These are phyloP conservation scores for Hypercompe scribonia DNA, from an alignment of 2,888 invertebrate genomes.

Conservation along the genomic window DNA sequence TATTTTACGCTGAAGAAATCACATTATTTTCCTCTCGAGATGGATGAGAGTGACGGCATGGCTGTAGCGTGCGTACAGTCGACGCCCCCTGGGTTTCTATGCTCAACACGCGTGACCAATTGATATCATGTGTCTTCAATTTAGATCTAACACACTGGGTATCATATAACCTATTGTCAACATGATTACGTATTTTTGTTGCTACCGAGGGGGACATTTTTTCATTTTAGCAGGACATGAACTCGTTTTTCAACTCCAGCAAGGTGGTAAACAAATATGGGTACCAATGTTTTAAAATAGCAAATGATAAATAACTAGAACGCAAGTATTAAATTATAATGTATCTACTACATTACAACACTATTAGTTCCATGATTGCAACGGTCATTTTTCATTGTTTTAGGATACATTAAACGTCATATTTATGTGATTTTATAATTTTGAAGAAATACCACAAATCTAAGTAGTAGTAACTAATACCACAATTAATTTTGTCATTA, in stretches of 20 bases:
- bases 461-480: not conserved
- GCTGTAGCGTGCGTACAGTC: constrained; percentile 71
- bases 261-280: not conserved
- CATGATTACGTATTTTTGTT: constrained; percentile 41
- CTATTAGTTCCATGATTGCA: no score
- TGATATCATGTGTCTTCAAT: constrained; percentile 69
- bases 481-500: not conserved
- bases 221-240: constrained; percentile 7
- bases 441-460: not conserved
- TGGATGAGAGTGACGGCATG: constrained; percentile 75
- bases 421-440: not conserved
- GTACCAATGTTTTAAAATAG: not conserved
- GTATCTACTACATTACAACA: no score
- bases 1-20: constrained; percentile 71
- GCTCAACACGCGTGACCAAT: constrained; percentile 77
- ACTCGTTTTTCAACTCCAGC: not conserved
- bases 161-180: constrained; percentile 54
- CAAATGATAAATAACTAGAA: not conserved
- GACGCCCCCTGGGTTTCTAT: constrained; percentile 78
- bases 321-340: no score
- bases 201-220: constrained; percentile 19
- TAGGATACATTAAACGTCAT: not conserved
- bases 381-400: not conserved
- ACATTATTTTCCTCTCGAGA: constrained; percentile 77
- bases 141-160: constrained; percentile 58